Base-by-base conservation (phyloP, 2,888 invertebrate species). In the Colostygia pectinataria region DNA sequence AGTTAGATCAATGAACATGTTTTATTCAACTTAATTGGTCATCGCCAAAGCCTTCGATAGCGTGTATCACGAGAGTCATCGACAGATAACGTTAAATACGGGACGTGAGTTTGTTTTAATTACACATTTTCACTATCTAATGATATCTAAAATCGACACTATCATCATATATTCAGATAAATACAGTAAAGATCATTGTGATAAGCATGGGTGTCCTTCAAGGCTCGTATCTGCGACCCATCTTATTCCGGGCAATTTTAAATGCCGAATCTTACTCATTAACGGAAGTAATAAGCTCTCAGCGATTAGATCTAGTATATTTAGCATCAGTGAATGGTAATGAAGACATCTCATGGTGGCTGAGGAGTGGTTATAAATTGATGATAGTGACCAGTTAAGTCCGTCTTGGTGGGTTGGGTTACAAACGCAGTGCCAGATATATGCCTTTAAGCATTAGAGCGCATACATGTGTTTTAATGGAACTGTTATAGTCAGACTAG, bases 21-120 rank as follows among this genome's bases (percentile, higher is more conserved):
- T 18, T 31, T 18, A 36, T 39, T 23, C 36, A 0, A 34, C 14
- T 27, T 36, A 27, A 32, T 32, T 40, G 32, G 14, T 50, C 27
- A 25, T 40, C 4, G 8, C 31, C 14, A 28, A 53, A 25, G 51
- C 56, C 47, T 58, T 46, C 18, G 42, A 53, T 51, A 42, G 47
- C 45, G 31, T 34, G 42, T 45, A 42, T 49, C 51, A 40, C 18
- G 38, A 36, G 10, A 27, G 15, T 55, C 53, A 55, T 55, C 49
- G 15, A 25, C 45, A 25, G 50, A 53, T 60, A 56, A 42, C 14
- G 31, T 28, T 51, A 50, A 56, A 56, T 51, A 49, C 33, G 12
- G 24, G 18, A 61, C 55, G 53, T 58, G 61, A 55, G 46, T 49
- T 25, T 28, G 40, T 29, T 48, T 37, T 51, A 39, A 51, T 53